Percentiles rank a stretch among this genome's conserved stretches.
Conservation (phyloP, 2,113 vertebrate genomes). For the Eurystomus gularis region DNA sequence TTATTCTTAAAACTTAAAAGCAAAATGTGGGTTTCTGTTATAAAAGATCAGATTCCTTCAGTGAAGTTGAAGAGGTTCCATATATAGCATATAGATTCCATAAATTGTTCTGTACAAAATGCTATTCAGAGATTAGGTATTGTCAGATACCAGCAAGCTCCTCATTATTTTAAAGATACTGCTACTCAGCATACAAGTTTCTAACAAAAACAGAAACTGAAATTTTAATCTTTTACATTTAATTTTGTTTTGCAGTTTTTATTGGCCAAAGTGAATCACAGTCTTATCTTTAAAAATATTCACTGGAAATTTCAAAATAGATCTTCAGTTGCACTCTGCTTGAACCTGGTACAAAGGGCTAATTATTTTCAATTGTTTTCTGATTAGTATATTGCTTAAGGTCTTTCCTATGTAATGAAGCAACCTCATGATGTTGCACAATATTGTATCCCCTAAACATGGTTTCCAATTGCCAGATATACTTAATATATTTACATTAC, state of each 20-base stretch:
- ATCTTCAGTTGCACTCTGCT: not conserved
- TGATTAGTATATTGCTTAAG: not conserved
- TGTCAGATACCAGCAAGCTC: not conserved
- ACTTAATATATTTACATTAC: not conserved
- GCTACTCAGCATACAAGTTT: not conserved
- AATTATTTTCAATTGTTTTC: not conserved
- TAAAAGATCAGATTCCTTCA: not conserved
- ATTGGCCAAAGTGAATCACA: not conserved
- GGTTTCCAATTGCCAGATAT: not conserved
- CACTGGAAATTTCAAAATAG: not conserved
- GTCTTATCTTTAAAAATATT: not conserved
- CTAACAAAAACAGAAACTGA: not conserved
- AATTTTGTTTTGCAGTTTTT: not conserved
- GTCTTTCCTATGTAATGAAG: not conserved
- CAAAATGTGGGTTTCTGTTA: not conserved
- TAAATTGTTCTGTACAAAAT: not conserved
- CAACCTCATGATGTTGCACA: not conserved
- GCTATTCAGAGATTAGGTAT: not conserved
- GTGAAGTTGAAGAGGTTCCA: not conserved
- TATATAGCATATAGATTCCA: not conserved
- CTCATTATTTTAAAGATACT: not conserved
- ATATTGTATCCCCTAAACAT: not conserved
- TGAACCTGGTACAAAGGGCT: not conserved
- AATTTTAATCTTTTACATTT: not conserved
- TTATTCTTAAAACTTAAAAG: not conserved